phyloP scores from a whole-genome alignment of 35 echinoderm and acorn worm species.

The Lytechinus variegatus region DNA sequence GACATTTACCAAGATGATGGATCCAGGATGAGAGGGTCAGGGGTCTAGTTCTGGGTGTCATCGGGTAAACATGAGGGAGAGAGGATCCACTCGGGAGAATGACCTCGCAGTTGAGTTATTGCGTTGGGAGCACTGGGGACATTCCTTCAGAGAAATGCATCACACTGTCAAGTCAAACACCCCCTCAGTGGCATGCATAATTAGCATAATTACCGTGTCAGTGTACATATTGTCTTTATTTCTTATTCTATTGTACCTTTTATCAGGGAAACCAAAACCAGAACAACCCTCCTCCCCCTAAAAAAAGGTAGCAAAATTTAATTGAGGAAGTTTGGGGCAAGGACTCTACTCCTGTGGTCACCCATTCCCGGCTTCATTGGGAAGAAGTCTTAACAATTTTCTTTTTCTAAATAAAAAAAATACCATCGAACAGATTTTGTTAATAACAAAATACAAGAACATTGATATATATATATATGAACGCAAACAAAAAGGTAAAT shows the following conservation, averaged over 20 bases:
- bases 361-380: too few species aligned
- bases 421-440: too few species aligned
- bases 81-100: not conserved
- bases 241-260: not conserved
- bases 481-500: too few species aligned
- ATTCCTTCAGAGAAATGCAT: not conserved
- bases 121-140: not conserved
- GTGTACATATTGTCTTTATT: not conserved
- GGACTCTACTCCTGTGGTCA: too few species aligned
- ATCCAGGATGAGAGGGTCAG: not conserved
- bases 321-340: too few species aligned
- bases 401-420: too few species aligned
- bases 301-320: too few species aligned
- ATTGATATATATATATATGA: too few species aligned
- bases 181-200: not conserved
- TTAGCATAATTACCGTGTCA: not conserved
- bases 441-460: too few species aligned
- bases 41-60: conserved; percentile 15
- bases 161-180: not conserved
- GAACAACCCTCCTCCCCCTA: too few species aligned
- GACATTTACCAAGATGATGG: conserved; percentile 1
- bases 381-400: too few species aligned
- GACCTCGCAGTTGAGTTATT: not conserved
- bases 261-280: too few species aligned
- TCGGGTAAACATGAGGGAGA: conserved; percentile 8